Percentiles rank a stretch among this genome's conserved stretches.
phyloP scores from a whole-genome alignment of 2,113 vertebrate genomes.

The Carassius auratus region DNA sequence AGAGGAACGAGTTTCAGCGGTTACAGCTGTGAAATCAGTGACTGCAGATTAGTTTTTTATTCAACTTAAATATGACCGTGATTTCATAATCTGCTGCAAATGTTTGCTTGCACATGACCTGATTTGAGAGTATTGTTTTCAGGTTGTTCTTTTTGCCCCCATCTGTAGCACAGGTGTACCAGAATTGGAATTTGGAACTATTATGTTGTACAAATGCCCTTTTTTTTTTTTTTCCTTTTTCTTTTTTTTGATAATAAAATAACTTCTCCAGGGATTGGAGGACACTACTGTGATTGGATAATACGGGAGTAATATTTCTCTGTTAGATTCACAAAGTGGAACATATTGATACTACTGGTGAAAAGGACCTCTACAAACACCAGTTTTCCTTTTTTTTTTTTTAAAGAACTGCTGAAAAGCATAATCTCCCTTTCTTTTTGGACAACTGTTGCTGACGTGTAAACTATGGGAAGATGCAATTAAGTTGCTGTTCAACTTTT shows the following conservation, averaged over 20 bases:
- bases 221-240: neutral
- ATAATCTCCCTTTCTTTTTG: neutral
- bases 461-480: slow-evolving; percentile 22
- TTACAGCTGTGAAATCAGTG: neutral
- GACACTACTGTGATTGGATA: slow-evolving; percentile 18
- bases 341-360: slow-evolving; percentile 3
- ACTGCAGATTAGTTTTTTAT: neutral
- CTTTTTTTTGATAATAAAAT: neutral
- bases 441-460: neutral
- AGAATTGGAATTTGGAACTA: neutral
- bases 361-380: slow-evolving; percentile 3
- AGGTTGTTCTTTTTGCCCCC: neutral
- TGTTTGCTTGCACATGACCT: slow-evolving; percentile 30
- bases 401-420: neutral
- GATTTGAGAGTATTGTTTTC: neutral
- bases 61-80: neutral
- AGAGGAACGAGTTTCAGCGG: neutral
- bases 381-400: neutral
- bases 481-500: slow-evolving; percentile 10
- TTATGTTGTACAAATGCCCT: slow-evolving; percentile 25
- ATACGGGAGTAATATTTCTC: slow-evolving; percentile 6
- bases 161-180: slow-evolving; percentile 23
- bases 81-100: slow-evolving; percentile 22
- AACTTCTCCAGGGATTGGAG: neutral
- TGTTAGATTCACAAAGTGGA: slow-evolving; percentile 4